These are phyloP conservation scores for Ooceraea biroi DNA, from an alignment of 1,140 invertebrate species.

Conservation along the genomic window DNA sequence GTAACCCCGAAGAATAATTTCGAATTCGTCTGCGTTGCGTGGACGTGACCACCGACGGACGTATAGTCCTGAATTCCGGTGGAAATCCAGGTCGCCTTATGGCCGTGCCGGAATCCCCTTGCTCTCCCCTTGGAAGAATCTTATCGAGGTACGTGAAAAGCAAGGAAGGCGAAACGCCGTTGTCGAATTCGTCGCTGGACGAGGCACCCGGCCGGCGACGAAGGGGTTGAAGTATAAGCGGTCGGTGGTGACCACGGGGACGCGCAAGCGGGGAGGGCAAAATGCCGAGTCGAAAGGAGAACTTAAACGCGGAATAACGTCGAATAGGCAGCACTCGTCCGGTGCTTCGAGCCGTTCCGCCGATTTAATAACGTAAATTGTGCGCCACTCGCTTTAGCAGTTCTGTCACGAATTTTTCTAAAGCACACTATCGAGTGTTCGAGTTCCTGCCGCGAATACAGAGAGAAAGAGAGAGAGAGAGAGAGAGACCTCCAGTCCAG, in stretches of 20 bases:
- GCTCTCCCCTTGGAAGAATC: constrained; percentile 46
- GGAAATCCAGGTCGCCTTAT: constrained; percentile 70
- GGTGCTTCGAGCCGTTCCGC: constrained; percentile 80
- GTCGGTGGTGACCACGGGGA: neutral
- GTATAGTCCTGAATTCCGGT: constrained; percentile 25
- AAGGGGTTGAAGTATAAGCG: constrained; percentile 45
- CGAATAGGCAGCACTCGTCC: constrained; percentile 80
- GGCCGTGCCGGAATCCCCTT: constrained; percentile 23
- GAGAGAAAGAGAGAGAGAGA: constrained; percentile 63
- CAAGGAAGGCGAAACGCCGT: constrained; percentile 18
- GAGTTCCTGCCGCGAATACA: constrained; percentile 83
- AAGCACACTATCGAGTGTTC: constrained; percentile 86
- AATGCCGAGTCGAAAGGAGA: constrained; percentile 61
- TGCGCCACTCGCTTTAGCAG: constrained; percentile 79
- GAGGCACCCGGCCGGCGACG: neutral
- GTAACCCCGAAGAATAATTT: constrained; percentile 49
- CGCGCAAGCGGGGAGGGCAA: constrained; percentile 14
- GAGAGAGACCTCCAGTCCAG: constrained; percentile 70
- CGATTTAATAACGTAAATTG: constrained; percentile 85
- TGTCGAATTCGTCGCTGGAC: constrained; percentile 20
- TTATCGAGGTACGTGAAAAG: constrained; percentile 67
- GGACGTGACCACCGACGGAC: constrained; percentile 59
- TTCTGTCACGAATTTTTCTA: constrained; percentile 85
- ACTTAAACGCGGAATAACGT: constrained; percentile 73
- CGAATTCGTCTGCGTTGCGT: constrained; percentile 53